These are phyloP conservation scores for Drosophila atroscutellata DNA, from an alignment of 2,888 invertebrate species.

Conservation along the genomic window DNA sequence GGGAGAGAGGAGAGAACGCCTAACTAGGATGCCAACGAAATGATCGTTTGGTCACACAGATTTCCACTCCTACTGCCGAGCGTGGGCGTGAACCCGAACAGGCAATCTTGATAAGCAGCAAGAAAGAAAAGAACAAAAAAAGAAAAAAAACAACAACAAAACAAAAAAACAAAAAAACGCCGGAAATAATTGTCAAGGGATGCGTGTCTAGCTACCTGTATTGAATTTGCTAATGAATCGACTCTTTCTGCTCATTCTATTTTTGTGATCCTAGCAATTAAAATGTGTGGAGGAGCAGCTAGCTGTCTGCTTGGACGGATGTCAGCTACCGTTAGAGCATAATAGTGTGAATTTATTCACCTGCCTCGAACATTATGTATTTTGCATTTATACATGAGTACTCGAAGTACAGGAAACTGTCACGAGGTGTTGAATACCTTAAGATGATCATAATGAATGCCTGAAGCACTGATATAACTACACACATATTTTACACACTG, in stretches of 20 bases:
- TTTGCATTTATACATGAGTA: constrained; percentile 55
- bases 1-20: constrained; percentile 14
- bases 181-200: constrained; percentile 78
- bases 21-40: constrained; percentile 78
- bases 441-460: constrained; percentile 39
- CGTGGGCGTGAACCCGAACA: constrained; percentile 60
- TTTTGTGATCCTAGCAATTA: constrained; percentile 59
- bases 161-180: constrained; percentile 44
- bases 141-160: background rate
- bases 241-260: constrained; percentile 24
- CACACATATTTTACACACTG: constrained; percentile 4
- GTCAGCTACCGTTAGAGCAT: constrained; percentile 69
- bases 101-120: constrained; percentile 69
- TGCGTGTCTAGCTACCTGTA: constrained; percentile 63
- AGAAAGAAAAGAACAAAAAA: background rate
- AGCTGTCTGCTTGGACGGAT: constrained; percentile 52
- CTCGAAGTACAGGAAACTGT: constrained; percentile 58
- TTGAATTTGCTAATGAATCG: constrained; percentile 64
- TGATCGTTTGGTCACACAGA: constrained; percentile 61
- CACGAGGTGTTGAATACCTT: constrained; percentile 69
- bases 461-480: constrained; percentile 15
- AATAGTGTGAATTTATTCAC: constrained; percentile 75
- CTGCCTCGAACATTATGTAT: constrained; percentile 24
- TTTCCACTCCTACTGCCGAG: constrained; percentile 18
- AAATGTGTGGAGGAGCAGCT: constrained; percentile 26